phyloP scores from a whole-genome alignment of 2,113 vertebrate species.

The Epinephelus moara region DNA sequence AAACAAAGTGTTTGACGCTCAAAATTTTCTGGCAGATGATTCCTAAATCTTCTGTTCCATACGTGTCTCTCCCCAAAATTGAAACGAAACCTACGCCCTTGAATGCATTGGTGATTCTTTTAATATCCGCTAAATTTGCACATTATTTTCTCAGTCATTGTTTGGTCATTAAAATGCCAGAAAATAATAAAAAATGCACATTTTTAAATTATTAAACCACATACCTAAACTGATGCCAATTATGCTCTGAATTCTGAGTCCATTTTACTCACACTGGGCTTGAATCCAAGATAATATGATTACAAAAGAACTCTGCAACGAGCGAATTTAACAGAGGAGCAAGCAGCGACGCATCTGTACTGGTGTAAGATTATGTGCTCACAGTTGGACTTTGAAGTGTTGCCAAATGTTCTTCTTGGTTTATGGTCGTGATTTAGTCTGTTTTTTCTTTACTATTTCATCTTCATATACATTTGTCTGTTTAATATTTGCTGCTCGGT shows the following conservation, averaged over 20 bases:
- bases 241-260: constrained; percentile 1
- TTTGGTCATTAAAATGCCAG: background rate
- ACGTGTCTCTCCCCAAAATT: too few species aligned
- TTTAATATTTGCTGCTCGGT: constrained; percentile 17
- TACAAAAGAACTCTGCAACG: background rate
- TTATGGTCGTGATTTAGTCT: background rate
- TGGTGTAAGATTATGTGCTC: background rate
- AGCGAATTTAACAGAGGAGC: constrained; percentile 5
- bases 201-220: constrained; percentile 10
- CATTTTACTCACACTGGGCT: constrained; percentile 11
- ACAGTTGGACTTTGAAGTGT: background rate
- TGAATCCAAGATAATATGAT: constrained; percentile 20
- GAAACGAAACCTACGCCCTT: too few species aligned
- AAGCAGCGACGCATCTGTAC: constrained; percentile 8
- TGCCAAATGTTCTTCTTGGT: background rate
- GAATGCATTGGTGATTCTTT: background rate
- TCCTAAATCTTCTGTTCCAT: too few species aligned
- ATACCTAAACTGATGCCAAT: constrained; percentile 3
- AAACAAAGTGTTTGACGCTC: too few species aligned
- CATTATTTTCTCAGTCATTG: background rate
- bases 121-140: background rate
- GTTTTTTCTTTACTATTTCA: background rate
- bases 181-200: background rate
- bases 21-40: too few species aligned
- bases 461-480: constrained; percentile 1